phyloP scores from a whole-genome alignment of 2,113 vertebrate species.

The Phylloscopus trochiloides region DNA sequence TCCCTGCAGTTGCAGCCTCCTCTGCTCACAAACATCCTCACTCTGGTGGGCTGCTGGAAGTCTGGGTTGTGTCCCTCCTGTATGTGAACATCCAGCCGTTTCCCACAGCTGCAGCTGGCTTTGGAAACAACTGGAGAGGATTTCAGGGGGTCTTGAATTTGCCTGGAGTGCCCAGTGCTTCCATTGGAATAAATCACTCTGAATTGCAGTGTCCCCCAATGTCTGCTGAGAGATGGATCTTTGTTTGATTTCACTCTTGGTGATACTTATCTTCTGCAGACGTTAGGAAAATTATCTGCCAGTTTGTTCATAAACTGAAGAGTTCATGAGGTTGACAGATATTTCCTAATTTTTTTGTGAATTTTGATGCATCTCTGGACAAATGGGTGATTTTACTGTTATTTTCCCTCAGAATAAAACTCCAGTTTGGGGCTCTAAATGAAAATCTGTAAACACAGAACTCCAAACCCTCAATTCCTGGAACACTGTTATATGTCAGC shows the following conservation, averaged over 20 bases:
- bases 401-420: background rate
- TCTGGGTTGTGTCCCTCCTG: background rate
- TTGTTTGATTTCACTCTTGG: background rate
- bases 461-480: background rate
- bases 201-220: fast-evolving
- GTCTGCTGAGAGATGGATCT: background rate
- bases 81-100: background rate
- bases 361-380: background rate
- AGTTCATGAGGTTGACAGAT: background rate
- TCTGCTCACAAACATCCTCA: background rate
- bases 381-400: background rate
- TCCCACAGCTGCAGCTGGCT: background rate
- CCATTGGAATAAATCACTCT: background rate
- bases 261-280: background rate
- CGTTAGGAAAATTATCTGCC: background rate
- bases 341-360: background rate
- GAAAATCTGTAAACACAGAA: background rate
- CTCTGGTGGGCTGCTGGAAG: background rate
- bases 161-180: background rate
- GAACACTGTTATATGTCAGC: background rate
- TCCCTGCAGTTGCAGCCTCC: background rate
- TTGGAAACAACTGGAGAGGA: background rate
- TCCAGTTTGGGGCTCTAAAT: background rate
- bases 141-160: background rate
- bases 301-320: background rate